phyloP scores from a whole-genome alignment of 2,888 invertebrate genomes.

The Trisateles emortualis region DNA sequence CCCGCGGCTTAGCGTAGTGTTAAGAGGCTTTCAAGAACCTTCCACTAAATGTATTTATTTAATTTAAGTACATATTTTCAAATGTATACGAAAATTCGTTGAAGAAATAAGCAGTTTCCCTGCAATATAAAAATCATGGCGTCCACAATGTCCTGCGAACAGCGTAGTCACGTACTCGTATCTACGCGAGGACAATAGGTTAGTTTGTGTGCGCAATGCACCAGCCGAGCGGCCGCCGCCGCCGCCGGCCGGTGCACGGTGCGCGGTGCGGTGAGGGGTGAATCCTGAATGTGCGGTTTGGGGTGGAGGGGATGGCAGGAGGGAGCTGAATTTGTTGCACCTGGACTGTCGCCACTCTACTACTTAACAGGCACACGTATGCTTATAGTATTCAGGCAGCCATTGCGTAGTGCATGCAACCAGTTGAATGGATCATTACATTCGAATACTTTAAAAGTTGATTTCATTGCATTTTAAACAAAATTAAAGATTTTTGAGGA shows the following conservation, averaged over 20 bases:
- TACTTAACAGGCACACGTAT: not conserved
- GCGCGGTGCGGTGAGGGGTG: too few species aligned
- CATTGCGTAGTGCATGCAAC: too few species aligned
- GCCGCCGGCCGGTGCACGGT: too few species aligned
- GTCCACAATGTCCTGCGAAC: constrained; percentile 3
- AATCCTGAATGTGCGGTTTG: too few species aligned
- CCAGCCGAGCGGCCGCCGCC: constrained; percentile 1
- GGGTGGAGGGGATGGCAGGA: not conserved
- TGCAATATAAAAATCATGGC: not conserved
- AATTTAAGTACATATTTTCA: not conserved
- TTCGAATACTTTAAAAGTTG: too few species aligned
- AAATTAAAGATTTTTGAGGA: too few species aligned
- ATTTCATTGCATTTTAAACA: too few species aligned
- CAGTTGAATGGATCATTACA: too few species aligned
- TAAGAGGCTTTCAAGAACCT: not conserved
- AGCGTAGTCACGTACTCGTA: not conserved
- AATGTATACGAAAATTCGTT: not conserved
- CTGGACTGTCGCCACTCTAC: constrained; percentile 1
- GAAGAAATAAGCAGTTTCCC: not conserved
- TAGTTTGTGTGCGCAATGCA: constrained; percentile 23
- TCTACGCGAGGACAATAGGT: constrained; percentile 4
- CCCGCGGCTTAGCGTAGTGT: too few species aligned
- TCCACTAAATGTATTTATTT: not conserved
- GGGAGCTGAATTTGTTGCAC: not conserved
- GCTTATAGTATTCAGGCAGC: not conserved